Base-by-base conservation (phyloP, 2,888 invertebrate species). In the Galerucella pusilla region DNA sequence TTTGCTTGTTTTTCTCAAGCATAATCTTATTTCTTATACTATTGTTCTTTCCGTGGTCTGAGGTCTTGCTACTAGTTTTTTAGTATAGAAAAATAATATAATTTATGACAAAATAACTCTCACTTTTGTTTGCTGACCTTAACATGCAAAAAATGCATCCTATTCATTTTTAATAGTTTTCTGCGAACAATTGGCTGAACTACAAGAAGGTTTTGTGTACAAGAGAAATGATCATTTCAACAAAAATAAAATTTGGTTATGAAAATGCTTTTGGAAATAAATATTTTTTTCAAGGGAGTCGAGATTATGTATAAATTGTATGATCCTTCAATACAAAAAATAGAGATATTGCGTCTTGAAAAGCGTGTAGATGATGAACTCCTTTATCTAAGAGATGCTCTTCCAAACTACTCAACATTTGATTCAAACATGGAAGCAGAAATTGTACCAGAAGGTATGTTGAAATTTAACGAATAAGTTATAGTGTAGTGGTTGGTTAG, bases 331-430 rank as follows among this genome's bases (percentile, higher is more conserved):
- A 91, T 99, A 78, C 94, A 94, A 82, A 93, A 92, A 84, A 93
- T 99, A 52, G 96, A 98, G 88, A 96, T 98, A 2, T 88, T 99
- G 14, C 92, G 94, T 52, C 89, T 99, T 52, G 99, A 99, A 87
- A 98, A 96, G 86, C 91, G 99, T 69, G 88, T 99, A 25, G 99
- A 99, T 88, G 93, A 95, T 42, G 92, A 95, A 83, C 88, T 99
- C 66, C 90, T 92, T 16, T 99, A 99, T 86, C 90, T 99, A 67
- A 89, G 95, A 81, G 98, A 99, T 90, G 96, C 97, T 2, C 90
- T 95, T 59, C 94, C 94, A 0, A 96, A 98, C 87, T 97, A 95
- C 87, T 96, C 96, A 85, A 98, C 97, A 2, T 94, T 99, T 85
- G 94, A 97, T 79, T 90, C 95, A 73, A 94, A 98, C 84, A 96